A percentile compares a stretch with the other conserved stretches of the same genome.
These are phyloP conservation scores for Vireo altiloquus DNA, from an alignment of 2,113 vertebrate genomes.

Conservation along the genomic window DNA sequence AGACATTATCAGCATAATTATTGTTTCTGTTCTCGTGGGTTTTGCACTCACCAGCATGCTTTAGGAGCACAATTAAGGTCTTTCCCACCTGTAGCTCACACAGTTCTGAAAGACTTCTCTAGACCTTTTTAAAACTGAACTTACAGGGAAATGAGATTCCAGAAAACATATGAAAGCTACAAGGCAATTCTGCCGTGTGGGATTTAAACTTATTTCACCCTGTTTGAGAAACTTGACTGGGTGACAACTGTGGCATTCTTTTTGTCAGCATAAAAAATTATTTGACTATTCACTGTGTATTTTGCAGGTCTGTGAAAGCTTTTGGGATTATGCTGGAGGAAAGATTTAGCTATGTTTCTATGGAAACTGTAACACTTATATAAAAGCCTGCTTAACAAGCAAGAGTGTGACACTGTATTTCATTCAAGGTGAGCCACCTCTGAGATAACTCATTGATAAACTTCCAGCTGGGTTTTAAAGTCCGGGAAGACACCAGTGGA, in stretches of 20 bases:
- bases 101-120: neutral
- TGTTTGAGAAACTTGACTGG: slow-evolving; percentile 1
- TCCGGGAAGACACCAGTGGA: neutral
- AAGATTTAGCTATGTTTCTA: slow-evolving; percentile 72
- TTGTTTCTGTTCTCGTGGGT: neutral
- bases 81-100: neutral
- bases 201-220: slow-evolving; percentile 27
- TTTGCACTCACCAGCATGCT: neutral
- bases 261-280: slow-evolving; percentile 55
- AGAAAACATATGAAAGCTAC: neutral
- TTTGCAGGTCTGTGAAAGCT: slow-evolving; percentile 58
- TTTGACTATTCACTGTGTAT: slow-evolving; percentile 61
- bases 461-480: slow-evolving; percentile 39
- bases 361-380: slow-evolving; percentile 69
- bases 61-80: neutral
- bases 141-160: neutral
- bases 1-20: neutral
- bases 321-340: slow-evolving; percentile 62
- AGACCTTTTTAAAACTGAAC: neutral
- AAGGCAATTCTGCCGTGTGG: neutral
- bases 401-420: slow-evolving; percentile 54
- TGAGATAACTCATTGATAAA: slow-evolving; percentile 53
- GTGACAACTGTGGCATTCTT: slow-evolving; percentile 48
- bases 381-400: slow-evolving; percentile 68
- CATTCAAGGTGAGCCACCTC: slow-evolving; percentile 60